Percentiles rank a stretch among this genome's conserved stretches.
phyloP scores from a whole-genome alignment of 2,888 invertebrate species.

The Cephonodes hylas region DNA sequence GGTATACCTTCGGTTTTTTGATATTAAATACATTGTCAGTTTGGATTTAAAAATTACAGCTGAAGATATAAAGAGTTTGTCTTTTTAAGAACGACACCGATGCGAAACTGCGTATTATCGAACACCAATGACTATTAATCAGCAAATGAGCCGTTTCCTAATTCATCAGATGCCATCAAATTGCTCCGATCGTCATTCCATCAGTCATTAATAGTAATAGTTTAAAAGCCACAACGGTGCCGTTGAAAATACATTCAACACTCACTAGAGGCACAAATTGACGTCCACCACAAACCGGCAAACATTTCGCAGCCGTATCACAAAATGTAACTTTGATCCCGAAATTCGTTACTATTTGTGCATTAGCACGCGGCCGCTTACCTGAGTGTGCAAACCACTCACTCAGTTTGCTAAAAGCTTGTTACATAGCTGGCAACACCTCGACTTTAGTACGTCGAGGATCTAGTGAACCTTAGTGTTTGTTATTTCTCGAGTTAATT shows the following conservation, averaged over 20 bases:
- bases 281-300: background rate
- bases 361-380: background rate
- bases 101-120: too few species aligned
- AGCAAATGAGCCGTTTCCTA: too few species aligned
- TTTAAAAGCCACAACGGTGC: background rate
- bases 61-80: too few species aligned
- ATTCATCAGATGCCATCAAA: too few species aligned
- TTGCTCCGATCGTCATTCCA: background rate
- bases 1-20: too few species aligned
- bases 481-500: too few species aligned
- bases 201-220: background rate
- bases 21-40: too few species aligned
- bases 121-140: too few species aligned
- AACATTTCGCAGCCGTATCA: background rate
- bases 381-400: slow-evolving; percentile 2
- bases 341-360: slow-evolving; percentile 3
- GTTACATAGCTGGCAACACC: background rate
- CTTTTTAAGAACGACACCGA: too few species aligned
- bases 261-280: background rate
- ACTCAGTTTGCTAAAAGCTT: slow-evolving; percentile 8
- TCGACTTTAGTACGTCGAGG: background rate
- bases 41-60: too few species aligned
- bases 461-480: background rate
- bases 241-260: background rate
- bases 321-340: background rate